Conservation (phyloP, 2,113 vertebrate genomes). For the Herpailurus yagouaroundi region DNA sequence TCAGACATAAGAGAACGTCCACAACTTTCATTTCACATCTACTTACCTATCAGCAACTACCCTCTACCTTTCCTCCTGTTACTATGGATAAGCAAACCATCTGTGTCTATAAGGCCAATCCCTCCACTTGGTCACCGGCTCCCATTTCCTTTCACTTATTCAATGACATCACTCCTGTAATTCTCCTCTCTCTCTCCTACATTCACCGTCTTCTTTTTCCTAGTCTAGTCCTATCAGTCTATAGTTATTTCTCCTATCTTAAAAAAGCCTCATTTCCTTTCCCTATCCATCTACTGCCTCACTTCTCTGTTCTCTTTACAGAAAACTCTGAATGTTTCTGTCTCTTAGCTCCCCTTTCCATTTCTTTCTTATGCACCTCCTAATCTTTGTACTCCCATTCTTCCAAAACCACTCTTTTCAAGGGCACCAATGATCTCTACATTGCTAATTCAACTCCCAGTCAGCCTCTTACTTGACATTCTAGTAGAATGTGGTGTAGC, state of each 20-base stretch:
- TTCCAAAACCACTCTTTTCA: neutral
- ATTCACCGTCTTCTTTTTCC: neutral
- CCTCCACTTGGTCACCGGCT: neutral
- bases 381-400: neutral
- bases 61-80: neutral
- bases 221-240: neutral
- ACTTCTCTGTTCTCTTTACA: neutral
- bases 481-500: neutral
- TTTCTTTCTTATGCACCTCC: neutral
- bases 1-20: neutral
- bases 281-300: neutral
- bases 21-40: neutral
- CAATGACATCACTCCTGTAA: neutral
- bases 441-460: neutral
- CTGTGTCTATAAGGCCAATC: neutral
- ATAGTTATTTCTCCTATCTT: neutral
- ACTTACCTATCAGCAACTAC: neutral
- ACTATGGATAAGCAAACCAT: neutral
- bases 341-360: neutral
- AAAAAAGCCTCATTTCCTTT: neutral
- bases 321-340: neutral
- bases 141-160: neutral
- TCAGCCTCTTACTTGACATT: neutral
- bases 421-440: neutral
- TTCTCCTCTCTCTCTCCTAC: neutral